Conservation (phyloP, 2,888 invertebrate genomes). For the Nebria brevicollis region DNA sequence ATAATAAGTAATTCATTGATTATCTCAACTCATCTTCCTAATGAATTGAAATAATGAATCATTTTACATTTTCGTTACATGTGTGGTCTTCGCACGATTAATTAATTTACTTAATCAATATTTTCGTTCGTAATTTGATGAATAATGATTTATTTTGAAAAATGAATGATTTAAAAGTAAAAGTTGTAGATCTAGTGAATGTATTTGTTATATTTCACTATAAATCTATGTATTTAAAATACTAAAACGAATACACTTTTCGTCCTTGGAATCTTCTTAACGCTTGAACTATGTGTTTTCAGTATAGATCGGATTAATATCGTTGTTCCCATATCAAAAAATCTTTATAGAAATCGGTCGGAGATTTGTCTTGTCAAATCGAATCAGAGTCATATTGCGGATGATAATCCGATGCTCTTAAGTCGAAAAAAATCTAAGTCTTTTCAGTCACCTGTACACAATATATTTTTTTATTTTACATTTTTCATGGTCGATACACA, state of each 20-base stretch:
- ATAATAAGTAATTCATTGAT: conserved; percentile 5
- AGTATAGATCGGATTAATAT: conserved; percentile 33
- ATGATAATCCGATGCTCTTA: conserved; percentile 27
- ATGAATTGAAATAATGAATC: conserved; percentile 27
- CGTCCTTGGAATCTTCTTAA: conserved; percentile 35
- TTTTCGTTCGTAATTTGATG: not conserved
- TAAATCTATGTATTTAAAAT: not conserved
- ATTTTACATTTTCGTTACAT: conserved; percentile 16
- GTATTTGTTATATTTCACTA: not conserved
- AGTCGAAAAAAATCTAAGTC: not conserved
- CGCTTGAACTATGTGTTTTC: conserved; percentile 38
- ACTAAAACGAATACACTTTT: not conserved
- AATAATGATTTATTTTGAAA: not conserved
- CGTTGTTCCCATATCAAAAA: conserved; percentile 9
- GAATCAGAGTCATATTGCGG: conserved; percentile 30
- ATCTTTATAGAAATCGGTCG: conserved; percentile 23
- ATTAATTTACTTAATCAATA: not conserved
- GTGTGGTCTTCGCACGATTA: conserved; percentile 17
- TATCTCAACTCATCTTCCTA: conserved; percentile 20
- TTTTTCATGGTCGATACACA: conserved; percentile 11
- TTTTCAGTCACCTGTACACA: conserved; percentile 13
- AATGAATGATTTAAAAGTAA: not conserved
- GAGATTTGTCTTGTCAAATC: conserved; percentile 35
- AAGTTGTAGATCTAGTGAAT: not conserved
- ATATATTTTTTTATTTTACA: not conserved